Evolutionary conservation across 2,113 vertebrate genomes (phyloP), one percentile per base, ranked within the genome.

Genomic region (Takifugu flavidus): DNA sequence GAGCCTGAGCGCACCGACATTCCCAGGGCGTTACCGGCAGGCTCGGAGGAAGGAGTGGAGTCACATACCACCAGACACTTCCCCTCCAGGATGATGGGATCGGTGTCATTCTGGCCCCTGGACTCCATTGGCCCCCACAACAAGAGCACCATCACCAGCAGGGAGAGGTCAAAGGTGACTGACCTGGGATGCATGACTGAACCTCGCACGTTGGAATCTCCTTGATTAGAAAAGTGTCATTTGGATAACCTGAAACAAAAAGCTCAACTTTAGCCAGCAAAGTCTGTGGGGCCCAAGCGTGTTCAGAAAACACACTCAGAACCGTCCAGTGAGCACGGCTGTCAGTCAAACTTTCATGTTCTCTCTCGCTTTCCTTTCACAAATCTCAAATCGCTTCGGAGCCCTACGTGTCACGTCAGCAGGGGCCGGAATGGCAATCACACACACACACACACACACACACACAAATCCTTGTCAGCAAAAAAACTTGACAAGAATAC

Each of bases 1-100:
- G 89, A 89, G 57, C 90, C 89, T 0, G 91, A 91, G 46, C 91
- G 90, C 1, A 93, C 90, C 0, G 91, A 91, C 90, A 93, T 89
- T 25, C 91, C 91, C 77, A 93, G 68, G 5, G 90, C 89, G 14
- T 87, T 91, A 1, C 90, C 87, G 0, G 86, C 80, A 0, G 89
- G 91, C 67, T 92, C 91, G 0, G 90, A 87, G 0, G 89, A 88
- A 0, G 91, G 91, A n/a, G 90, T 92, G 47, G 91, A 93, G 74
- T 93, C 91, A 57, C 91, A 93, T 2, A 93, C 90, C 14, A 93
- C 91, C 74, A 92, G 65, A 49, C 91, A 92, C 67, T 92, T 92
- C 11, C 91, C 91, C 72, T 92, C 90, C 0, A 92, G 84, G 27
- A 92, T 87, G 56, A 93, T 91, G 55, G 91, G 91, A 78, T 93